Percentiles rank a stretch among this genome's conserved stretches.
These are phyloP conservation scores for Ovibos moschatus DNA, from an alignment of 2,113 vertebrate species.

Conservation along the genomic window DNA sequence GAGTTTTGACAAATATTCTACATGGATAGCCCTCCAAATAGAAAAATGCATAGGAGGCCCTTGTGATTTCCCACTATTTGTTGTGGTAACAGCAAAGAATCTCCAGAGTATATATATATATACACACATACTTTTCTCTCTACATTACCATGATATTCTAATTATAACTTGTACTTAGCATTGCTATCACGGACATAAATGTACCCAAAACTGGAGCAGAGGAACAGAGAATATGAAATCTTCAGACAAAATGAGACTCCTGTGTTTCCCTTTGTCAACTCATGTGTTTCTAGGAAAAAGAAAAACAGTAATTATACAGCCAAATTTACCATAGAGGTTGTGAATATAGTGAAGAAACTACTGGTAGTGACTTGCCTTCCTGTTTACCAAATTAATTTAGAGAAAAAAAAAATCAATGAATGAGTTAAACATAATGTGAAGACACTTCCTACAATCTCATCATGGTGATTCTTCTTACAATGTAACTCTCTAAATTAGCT, in stretches of 20 bases:
- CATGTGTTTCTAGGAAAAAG: background rate
- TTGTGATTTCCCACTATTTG: constrained; percentile 39
- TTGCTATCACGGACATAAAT: background rate
- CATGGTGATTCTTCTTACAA: background rate
- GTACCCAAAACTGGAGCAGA: constrained; percentile 37
- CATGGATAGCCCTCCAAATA: background rate
- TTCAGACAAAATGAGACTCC: constrained; percentile 38
- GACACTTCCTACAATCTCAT: background rate
- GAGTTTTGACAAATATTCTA: constrained; percentile 26
- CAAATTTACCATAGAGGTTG: constrained; percentile 7
- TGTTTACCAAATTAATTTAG: constrained; percentile 27
- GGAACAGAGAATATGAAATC: constrained; percentile 46
- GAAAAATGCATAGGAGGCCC: background rate
- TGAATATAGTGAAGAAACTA: background rate
- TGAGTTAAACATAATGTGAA: background rate
- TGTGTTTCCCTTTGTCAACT: background rate
- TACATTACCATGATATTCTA: constrained; percentile 41
- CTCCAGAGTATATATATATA: background rate
- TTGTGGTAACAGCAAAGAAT: constrained; percentile 53
- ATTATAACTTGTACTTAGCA: constrained; percentile 60
- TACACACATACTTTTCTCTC: background rate
- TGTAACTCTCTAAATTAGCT: background rate
- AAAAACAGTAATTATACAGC: constrained; percentile 35
- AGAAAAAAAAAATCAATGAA: background rate
- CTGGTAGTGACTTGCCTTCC: background rate